A percentile compares a stretch with the other conserved stretches of the same genome.
These are phyloP conservation scores for Allygus modestus DNA, from an alignment of 2,888 invertebrate genomes.

Conservation along the genomic window DNA sequence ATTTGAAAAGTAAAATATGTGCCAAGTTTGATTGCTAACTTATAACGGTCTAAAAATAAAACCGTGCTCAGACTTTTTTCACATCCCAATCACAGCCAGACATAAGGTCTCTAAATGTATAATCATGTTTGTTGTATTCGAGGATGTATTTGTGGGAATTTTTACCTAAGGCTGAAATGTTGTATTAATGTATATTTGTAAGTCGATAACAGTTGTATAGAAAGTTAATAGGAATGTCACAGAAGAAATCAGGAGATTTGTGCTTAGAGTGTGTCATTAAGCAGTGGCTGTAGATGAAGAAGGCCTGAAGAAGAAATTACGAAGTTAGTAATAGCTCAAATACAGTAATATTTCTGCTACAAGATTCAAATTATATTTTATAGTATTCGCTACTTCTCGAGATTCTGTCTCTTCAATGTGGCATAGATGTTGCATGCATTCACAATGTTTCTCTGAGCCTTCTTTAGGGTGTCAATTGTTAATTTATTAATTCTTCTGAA, in stretches of 20 bases:
- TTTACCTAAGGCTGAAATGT: not conserved
- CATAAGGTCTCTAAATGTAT: not conserved
- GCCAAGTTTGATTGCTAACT: too few species aligned
- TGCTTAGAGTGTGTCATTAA: not conserved
- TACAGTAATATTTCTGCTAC: not conserved
- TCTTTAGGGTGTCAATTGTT: not conserved
- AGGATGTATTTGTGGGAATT: not conserved
- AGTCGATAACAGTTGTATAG: not conserved
- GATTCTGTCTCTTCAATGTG: too few species aligned
- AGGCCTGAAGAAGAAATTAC: not conserved
- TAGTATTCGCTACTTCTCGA: too few species aligned
- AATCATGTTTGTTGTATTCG: not conserved
- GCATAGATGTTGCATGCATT: too few species aligned
- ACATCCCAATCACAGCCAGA: too few species aligned
- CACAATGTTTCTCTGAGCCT: not conserved
- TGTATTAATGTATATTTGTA: not conserved
- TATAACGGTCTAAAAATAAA: too few species aligned
- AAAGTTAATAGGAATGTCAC: not conserved
- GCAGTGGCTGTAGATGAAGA: not conserved
- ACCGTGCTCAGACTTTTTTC: too few species aligned
- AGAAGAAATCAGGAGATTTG: not conserved
- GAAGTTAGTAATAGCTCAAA: not conserved
- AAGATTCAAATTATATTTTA: too few species aligned
- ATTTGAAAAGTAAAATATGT: too few species aligned
- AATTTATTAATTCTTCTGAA: too few species aligned